Evolutionary conservation across 1,140 invertebrate genomes (phyloP), one percentile per base, ranked within the genome.

Genomic region (Mizuhopecten yessoensis): DNA sequence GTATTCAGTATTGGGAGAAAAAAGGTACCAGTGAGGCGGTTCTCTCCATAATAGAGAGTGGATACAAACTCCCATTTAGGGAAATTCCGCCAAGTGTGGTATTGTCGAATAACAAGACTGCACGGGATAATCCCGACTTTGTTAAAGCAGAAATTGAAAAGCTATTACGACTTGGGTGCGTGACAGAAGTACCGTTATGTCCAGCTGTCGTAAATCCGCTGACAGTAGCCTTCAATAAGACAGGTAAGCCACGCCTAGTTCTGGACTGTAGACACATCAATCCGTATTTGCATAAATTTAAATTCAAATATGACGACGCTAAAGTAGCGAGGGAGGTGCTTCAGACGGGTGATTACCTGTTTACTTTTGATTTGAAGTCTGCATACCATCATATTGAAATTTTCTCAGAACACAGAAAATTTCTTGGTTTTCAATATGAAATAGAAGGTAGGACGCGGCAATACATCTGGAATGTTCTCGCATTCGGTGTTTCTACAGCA

Each of bases 231-330:
- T 34, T 86, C 23, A 91, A 89, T 39, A 57, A 86, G 75, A 10
- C 39, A 39, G 34, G 86, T 13, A 90, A 89, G 42, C 34, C 33
- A 1, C 86, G 91, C 33, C 33, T 92, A 34, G 89, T 92, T 75
- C 86, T 92, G 88, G 89, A 92, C 36, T 92, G 91, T 88, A 23
- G 91, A 13, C 45, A 92, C 86, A 92, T 90, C 34, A 92, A 92
- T 86, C 86, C 88, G 34, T 36, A 42, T 88, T 29, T 90, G 34
- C 34, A 87, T 86, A 57, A 90, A 88, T 90, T 90, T n/a, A 89
- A 92, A 34, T 92, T n/a, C 86, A 92, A 88, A 88, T 89, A 86
- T 86, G 89, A 90, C 36, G 89, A 90, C 15, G 33, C 34, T 34
- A 34, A 15, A 36, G 75, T 86, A 23, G 75, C 88, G 0, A 11